Percentiles rank a stretch among this genome's conserved stretches.
Conservation (phyloP, 2,113 vertebrate species). For the Phaethon lepturus region DNA sequence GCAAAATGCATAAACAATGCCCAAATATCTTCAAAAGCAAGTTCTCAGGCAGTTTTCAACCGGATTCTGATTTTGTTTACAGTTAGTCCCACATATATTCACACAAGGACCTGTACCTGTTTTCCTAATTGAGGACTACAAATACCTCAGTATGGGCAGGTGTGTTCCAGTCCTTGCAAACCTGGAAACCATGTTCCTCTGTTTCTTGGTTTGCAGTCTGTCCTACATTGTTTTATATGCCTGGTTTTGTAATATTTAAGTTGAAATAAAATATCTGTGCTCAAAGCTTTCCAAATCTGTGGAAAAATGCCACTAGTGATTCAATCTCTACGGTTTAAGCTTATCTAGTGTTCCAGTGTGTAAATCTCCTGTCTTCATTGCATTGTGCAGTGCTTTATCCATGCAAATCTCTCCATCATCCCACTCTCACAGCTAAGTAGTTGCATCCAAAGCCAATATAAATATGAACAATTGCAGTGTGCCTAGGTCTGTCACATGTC, state of each 20-base stretch:
- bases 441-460: neutral
- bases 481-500: neutral
- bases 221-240: neutral
- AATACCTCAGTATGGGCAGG: neutral
- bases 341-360: neutral
- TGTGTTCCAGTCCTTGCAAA: neutral
- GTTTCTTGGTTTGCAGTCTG: neutral
- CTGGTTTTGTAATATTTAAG: neutral
- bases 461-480: neutral
- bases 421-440: neutral
- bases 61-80: neutral
- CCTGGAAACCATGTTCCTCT: neutral
- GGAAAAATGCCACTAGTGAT: neutral
- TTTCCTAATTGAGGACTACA: neutral
- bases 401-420: constrained; percentile 16
- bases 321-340: neutral
- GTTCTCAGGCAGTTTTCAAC: neutral
- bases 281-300: neutral
- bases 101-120: fast-evolving
- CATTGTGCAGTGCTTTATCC: neutral
- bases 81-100: neutral
- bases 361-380: neutral
- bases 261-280: neutral
- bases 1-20: neutral
- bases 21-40: neutral